Conservation (phyloP, 2,888 invertebrate species). For the Eupeodes luniger region DNA sequence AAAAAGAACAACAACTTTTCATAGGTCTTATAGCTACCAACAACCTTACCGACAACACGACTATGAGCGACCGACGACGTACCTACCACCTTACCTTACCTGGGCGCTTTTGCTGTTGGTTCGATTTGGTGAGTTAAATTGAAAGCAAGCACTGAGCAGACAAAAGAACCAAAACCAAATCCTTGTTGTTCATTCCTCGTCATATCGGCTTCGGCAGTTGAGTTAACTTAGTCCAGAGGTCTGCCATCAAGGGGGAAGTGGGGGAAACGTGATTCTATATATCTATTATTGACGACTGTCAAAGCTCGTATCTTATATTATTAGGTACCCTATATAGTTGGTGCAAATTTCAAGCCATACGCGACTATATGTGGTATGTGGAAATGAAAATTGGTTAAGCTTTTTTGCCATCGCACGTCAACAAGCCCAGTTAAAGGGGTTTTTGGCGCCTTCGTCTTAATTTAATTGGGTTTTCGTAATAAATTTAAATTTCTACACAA, state of each 20-base stretch:
- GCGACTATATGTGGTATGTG: background rate
- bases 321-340: background rate
- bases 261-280: constrained; percentile 46
- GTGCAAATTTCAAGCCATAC: constrained; percentile 47
- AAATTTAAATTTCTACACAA: too few relatives aligned
- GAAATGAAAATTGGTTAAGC: constrained; percentile 10
- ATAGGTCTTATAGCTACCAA: constrained; percentile 8
- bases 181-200: constrained; percentile 22
- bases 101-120: constrained; percentile 52
- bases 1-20: constrained; percentile 3
- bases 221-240: background rate
- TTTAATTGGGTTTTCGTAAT: background rate
- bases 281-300: constrained; percentile 65
- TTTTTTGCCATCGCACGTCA: background rate
- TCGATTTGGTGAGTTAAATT: constrained; percentile 50
- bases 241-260: background rate
- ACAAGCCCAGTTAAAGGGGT: constrained; percentile 19
- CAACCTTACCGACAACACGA: background rate
- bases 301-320: constrained; percentile 54
- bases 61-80: too few relatives aligned
- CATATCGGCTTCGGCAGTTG: too few relatives aligned
- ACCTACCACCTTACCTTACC: constrained; percentile 47
- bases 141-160: constrained; percentile 24
- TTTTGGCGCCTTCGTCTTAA: constrained; percentile 23
- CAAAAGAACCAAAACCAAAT: constrained; percentile 30